A percentile compares a stretch with the other conserved stretches of the same genome.
phyloP scores from a whole-genome alignment of 2,113 vertebrate genomes.

The Conger conger region DNA sequence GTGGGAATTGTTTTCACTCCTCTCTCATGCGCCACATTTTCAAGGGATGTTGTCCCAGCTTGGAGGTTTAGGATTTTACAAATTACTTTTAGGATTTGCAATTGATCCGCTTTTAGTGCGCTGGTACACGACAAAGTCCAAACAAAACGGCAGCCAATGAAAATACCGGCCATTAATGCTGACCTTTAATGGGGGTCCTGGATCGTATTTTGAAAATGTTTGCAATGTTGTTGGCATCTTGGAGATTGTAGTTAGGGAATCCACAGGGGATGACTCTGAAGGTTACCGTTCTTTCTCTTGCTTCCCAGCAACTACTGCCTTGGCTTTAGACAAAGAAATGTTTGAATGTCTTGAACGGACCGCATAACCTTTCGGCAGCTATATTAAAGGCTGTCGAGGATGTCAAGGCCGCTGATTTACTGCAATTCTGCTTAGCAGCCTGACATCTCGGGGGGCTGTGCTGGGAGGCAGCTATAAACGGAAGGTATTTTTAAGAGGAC shows the following conservation, averaged over 20 bases:
- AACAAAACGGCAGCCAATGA: not conserved
- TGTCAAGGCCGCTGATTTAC: conserved; percentile 59
- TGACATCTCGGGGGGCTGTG: conserved; percentile 48
- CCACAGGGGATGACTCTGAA: conserved; percentile 44
- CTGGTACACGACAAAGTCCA: not conserved
- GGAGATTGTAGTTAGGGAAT: conserved; percentile 42
- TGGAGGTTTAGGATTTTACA: not conserved
- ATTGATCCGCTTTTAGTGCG: not conserved
- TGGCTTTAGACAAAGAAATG: conserved; percentile 42
- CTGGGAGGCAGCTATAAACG: conserved; percentile 56
- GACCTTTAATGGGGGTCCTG: conserved; percentile 30
- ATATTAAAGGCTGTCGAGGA: conserved; percentile 58
- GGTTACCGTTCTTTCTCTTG: conserved; percentile 35
- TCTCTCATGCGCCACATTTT: not conserved
- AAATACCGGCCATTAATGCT: conserved; percentile 24
- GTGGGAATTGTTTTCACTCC: too few species aligned
- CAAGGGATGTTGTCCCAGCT: not conserved
- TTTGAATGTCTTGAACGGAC: conserved; percentile 39
- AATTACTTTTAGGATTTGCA: not conserved
- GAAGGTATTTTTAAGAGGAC: conserved; percentile 69
- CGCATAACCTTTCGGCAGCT: conserved; percentile 44
- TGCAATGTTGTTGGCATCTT: conserved; percentile 41
- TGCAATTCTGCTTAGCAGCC: conserved; percentile 43
- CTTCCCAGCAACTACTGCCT: conserved; percentile 38
- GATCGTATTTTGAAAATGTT: conserved; percentile 41